Evolutionary conservation across 2,888 invertebrate genomes (phyloP).

Genomic region (Drosophila kuntzei): DNA sequence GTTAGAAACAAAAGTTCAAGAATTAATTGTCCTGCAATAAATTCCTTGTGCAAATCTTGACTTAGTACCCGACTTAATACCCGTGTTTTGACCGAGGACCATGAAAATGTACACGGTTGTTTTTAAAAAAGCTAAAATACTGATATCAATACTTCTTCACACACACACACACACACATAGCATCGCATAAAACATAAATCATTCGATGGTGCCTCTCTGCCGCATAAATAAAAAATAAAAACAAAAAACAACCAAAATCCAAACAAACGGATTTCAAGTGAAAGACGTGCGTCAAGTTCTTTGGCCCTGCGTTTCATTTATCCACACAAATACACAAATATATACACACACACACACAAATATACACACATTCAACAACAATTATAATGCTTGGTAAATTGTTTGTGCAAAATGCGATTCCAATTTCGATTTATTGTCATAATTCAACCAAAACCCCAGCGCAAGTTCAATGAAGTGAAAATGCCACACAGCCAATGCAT

Average conservation of each 20-base stretch:
- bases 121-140: neutral
- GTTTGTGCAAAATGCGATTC: slow-evolving; percentile 48
- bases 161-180: slow-evolving; percentile 5
- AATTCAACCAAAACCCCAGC: slow-evolving; percentile 12
- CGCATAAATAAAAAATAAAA: slow-evolving; percentile 46
- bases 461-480: slow-evolving; percentile 20
- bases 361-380: neutral
- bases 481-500: slow-evolving; percentile 9
- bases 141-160: slow-evolving; percentile 10
- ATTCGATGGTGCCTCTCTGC: slow-evolving; percentile 47
- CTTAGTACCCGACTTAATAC: no score
- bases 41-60: neutral
- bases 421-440: slow-evolving; percentile 17
- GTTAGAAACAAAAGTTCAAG: no score
- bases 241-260: slow-evolving; percentile 48
- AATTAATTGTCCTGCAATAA: no score
- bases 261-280: slow-evolving; percentile 65
- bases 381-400: slow-evolving; percentile 26
- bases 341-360: neutral
- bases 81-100: neutral
- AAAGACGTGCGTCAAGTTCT: slow-evolving; percentile 56
- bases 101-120: slow-evolving; percentile 8
- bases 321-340: neutral
- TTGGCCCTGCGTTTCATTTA: slow-evolving; percentile 33
- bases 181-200: slow-evolving; percentile 57